phyloP scores from a whole-genome alignment of 2,113 vertebrate genomes.

The Colaptes auratus region DNA sequence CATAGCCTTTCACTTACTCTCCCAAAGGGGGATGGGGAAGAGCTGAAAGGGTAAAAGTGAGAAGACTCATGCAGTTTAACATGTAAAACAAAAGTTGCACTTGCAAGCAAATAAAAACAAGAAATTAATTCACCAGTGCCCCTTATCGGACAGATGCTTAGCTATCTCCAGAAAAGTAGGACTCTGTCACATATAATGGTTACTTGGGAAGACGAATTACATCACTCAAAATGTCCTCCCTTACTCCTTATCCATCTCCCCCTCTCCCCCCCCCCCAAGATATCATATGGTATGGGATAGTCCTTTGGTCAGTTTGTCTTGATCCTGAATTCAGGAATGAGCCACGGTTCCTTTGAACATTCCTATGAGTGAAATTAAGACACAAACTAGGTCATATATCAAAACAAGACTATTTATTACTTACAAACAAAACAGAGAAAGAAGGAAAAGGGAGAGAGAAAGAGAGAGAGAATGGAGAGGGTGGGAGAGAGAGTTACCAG shows the following conservation, averaged over 20 bases:
- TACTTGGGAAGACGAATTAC: not conserved
- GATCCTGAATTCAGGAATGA: too few species aligned
- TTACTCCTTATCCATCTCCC: not conserved
- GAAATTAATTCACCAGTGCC: not conserved
- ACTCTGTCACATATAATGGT: fast-evolving
- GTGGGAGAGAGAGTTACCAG: too few species aligned
- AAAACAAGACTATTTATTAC: too few species aligned
- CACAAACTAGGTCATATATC: too few species aligned
- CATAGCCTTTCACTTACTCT: fast-evolving
- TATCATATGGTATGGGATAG: too few species aligned
- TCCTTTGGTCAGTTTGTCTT: not conserved
- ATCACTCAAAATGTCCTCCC: not conserved
- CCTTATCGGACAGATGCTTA: not conserved
- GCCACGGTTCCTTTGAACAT: too few species aligned
- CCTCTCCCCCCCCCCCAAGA: too few species aligned
- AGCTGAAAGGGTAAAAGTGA: not conserved
- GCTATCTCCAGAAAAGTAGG: not conserved
- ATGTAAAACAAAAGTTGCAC: not conserved
- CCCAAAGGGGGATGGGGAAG: too few species aligned
- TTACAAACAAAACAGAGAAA: too few species aligned
- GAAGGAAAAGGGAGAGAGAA: too few species aligned
- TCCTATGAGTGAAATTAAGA: too few species aligned
- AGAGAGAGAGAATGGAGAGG: too few species aligned
- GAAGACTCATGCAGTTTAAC: not conserved
- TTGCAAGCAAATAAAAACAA: not conserved